Percentiles rank a stretch among this genome's conserved stretches.
Evolutionary conservation across 1,140 invertebrate genomes (phyloP).

Genomic region (Thalassaphorura encarpata): DNA sequence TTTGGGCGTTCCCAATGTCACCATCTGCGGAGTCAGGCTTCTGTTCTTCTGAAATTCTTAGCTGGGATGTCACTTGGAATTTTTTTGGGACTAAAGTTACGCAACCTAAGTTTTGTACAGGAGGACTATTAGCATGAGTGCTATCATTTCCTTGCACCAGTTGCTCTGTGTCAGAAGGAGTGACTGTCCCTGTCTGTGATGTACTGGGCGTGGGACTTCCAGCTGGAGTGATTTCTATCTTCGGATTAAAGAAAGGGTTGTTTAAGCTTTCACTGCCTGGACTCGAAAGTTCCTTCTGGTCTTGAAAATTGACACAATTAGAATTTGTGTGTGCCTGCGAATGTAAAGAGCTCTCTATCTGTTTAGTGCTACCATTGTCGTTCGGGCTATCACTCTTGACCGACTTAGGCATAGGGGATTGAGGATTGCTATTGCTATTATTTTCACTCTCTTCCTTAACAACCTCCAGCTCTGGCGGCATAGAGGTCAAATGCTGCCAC

Average conservation of each 20-base stretch:
- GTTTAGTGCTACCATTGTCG: neutral
- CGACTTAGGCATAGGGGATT: neutral
- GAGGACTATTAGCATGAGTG: neutral
- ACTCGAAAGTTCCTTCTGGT: neutral
- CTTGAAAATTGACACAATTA: too few relatives aligned
- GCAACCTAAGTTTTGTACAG: slow-evolving; percentile 21
- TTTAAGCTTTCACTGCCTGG: neutral
- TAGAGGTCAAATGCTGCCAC: neutral
- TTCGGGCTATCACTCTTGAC: neutral
- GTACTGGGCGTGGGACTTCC: slow-evolving; percentile 6
- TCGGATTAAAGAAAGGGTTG: slow-evolving; percentile 7
- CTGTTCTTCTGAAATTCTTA: slow-evolving; percentile 4
- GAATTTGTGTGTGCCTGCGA: too few relatives aligned
- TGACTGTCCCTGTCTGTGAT: neutral
- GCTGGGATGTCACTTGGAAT: slow-evolving; percentile 27
- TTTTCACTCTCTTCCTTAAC: slow-evolving; percentile 22
- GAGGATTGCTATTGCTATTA: neutral
- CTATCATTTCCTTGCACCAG: neutral
- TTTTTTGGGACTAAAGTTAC: slow-evolving; percentile 21
- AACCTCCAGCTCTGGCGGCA: slow-evolving; percentile 17
- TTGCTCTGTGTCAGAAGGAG: neutral
- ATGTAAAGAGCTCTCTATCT: too few relatives aligned
- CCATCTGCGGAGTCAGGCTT: neutral
- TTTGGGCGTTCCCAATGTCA: neutral
- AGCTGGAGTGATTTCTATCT: slow-evolving; percentile 30